phyloP scores from a whole-genome alignment of 2,113 vertebrate species.

The Motacilla alba region DNA sequence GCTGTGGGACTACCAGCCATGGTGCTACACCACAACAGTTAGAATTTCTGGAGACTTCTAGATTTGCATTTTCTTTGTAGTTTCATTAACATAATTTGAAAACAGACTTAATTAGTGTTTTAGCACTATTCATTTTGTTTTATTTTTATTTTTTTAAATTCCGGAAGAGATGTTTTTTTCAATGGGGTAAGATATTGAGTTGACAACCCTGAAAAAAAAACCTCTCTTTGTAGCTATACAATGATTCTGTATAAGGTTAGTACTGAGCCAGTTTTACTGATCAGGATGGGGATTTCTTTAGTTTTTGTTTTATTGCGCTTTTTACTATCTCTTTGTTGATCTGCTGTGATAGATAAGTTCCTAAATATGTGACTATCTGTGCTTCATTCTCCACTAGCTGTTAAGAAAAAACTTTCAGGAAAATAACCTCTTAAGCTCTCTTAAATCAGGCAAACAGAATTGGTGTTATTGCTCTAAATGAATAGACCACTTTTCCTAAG shows the following conservation, averaged over 20 bases:
- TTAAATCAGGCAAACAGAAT: not conserved
- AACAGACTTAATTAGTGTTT: constrained; percentile 66
- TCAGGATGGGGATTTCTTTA: not conserved
- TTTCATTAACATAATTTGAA: constrained; percentile 68
- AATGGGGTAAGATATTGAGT: not conserved
- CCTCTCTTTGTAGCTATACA: not conserved
- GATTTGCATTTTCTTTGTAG: constrained; percentile 72
- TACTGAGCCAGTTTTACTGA: not conserved
- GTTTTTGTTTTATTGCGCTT: not conserved
- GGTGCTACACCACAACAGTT: constrained; percentile 37
- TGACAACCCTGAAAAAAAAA: not conserved
- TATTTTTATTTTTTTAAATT: not conserved
- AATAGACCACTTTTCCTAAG: not conserved
- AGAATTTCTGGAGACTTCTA: constrained; percentile 63
- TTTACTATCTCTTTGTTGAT: not conserved
- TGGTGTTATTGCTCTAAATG: not conserved
- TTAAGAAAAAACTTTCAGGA: not conserved
- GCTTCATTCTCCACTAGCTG: not conserved
- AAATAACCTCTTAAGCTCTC: not conserved
- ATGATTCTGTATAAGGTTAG: not conserved
- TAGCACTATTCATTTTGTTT: constrained; percentile 27
- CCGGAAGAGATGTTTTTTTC: not conserved
- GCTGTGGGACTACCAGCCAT: constrained; percentile 49
- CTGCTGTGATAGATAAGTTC: not conserved
- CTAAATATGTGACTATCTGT: not conserved